Conservation (phyloP, 2,888 invertebrate genomes). For the Drosophila nr. fundita region DNA sequence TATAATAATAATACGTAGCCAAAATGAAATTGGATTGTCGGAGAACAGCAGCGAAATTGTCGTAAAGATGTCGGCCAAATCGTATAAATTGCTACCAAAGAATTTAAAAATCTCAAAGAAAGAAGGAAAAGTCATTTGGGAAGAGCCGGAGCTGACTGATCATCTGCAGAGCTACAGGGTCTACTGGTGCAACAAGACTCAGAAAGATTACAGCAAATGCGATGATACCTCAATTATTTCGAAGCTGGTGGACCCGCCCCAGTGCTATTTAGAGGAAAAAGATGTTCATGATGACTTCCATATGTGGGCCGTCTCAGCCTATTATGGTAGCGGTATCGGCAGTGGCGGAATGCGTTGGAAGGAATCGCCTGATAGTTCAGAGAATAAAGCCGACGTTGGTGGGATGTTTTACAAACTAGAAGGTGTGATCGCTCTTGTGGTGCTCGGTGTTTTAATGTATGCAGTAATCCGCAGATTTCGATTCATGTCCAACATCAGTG, state of each 20-base stretch:
- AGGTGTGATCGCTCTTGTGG: constrained; percentile 14
- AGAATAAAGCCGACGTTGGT: accelerated
- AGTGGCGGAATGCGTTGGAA: constrained; percentile 46
- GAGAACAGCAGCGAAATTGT: constrained; percentile 18
- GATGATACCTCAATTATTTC: background rate
- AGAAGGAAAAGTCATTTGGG: constrained; percentile 1
- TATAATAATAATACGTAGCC: constrained; percentile 29
- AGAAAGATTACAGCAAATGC: constrained; percentile 3
- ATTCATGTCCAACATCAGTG: constrained; percentile 16
- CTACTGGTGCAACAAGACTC: constrained; percentile 33
- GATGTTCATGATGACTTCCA: background rate
- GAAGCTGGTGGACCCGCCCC: accelerated
- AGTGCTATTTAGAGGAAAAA: background rate
- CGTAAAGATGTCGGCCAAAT: background rate
- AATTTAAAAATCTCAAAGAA: background rate
- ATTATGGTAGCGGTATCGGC: constrained; percentile 6
- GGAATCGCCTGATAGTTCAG: too few species aligned
- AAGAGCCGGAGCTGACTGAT: background rate
- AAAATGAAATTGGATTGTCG: constrained; percentile 44
- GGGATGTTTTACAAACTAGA: background rate
- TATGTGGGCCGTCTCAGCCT: constrained; percentile 38
- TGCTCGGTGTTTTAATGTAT: constrained; percentile 6
- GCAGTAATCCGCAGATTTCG: background rate
- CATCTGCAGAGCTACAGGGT: constrained; percentile 35
- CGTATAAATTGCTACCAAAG: background rate